Base-by-base conservation (phyloP, 1,140 invertebrate genomes). In the Plodia interpunctella region DNA sequence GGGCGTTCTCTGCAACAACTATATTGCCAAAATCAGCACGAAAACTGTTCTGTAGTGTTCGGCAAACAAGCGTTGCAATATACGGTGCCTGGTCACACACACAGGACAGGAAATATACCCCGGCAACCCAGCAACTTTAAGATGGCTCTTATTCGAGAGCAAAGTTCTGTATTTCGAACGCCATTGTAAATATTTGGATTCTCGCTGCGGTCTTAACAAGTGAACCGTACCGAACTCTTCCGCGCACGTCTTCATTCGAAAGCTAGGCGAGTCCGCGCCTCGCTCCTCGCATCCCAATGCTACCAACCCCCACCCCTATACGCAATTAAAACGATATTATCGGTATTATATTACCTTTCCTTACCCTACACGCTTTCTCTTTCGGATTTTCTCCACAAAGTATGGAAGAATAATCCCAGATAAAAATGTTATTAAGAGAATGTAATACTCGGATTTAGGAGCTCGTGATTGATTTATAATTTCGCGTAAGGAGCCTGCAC, bases 311-410 rank as follows among this genome's bases (percentile, higher is more conserved):
- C 61, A 44, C 61, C 60, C 60, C 62, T 53, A 60, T 68, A 72
- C 67, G 74, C 72, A 85, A 83, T 83, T 83, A 81, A 81, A 81
- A 78, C 68, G 68, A 74, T 78, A 80, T 80, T 78, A 77, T 78
- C 70, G 55, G 66, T 68, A 67, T 68, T 60, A 65, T 74, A 59
- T 66, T 66, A 50, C 50, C 59, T 64, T 63, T 53, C 62, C 52
- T 17, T 30, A 15, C 44, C 13, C 55, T 52, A n/a, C n/a, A 20
- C 51, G 32, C 30, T 20, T 18, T 32, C 17, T 8, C 51, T 32
- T 51, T 63, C 55, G 13, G 55, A 52, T 65, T 57, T 57, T 57
- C 20, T 49, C 62, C 56, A n/a, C 55, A 49, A 49, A 57, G 50
- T 50, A 56, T 49, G 49, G 51, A 56, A 59, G 35, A 44, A 35